Evolutionary conservation across 2,797 vertebrate species (phyloP), one percentile per base, ranked within the genome.

Genomic region (Gallinago solitaria): DNA sequence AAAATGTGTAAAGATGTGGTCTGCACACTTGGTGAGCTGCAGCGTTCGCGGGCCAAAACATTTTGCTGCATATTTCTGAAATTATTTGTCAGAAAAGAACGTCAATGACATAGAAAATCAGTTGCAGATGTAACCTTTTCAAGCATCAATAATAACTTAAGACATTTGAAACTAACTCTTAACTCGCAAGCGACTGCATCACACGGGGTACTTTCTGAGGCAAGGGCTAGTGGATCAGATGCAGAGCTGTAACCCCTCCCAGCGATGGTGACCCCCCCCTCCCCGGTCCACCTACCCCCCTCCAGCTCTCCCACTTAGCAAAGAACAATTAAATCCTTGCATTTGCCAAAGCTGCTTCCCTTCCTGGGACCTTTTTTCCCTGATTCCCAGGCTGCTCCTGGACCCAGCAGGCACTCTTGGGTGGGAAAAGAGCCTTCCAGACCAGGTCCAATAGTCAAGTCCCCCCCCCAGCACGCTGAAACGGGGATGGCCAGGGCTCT

Each of bases 111-210:
- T 48, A 83, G 93, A 94, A 97, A 97, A 97, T 82, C 93, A 95
- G 87, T 96, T 96, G 81, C 96, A 97, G 96, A 97, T 95, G 96
- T 95, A 97, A 97, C 96, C 96, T 97, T 96, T 95, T 91, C 95
- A 94, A 88, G 95, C 95, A 96, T 96, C 96, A 93, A 91, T 96
- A 96, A 97, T 83, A 95, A 96, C 93, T 95, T 87, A 43, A 95
- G 94, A 92, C 90, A 51, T 89, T 75, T 83, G 93, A 96, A 93
- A 96, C 84, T 67, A 88, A 91, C 87, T 87, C 89, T 96, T 94
- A 96, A 91, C 97, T 96, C 94, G 47, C 76, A 71, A 96, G 74
- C 45, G 87, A 70, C 93, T 97, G 37, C 86, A 89, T 73, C 78
- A 45, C 69, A 78, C 14, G 2, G 71, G 84, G 84, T 9, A 82